phyloP scores from a whole-genome alignment of 1,140 invertebrate species.

The Hyles vespertilio region DNA sequence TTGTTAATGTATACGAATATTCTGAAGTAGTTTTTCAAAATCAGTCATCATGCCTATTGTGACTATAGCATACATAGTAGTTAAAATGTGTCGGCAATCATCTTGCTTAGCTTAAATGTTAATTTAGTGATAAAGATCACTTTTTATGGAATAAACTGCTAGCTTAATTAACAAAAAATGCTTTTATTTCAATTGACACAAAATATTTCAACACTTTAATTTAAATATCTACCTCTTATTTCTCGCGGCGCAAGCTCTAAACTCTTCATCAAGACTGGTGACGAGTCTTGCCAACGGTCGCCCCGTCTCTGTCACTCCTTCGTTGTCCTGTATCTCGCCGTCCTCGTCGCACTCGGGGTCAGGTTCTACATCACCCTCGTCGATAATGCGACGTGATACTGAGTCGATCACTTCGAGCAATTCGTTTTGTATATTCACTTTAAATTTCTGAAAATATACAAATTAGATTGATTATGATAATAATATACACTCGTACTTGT shows the following conservation, averaged over 20 bases:
- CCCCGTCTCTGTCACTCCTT: conserved; percentile 34
- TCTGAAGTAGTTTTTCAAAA: too few relatives aligned
- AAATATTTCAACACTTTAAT: not conserved
- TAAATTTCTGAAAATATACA: conserved; percentile 79
- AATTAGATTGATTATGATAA: too few relatives aligned
- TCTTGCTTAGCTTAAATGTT: too few relatives aligned
- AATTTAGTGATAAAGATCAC: too few relatives aligned
- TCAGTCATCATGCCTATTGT: too few relatives aligned
- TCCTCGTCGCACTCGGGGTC: conserved; percentile 42
- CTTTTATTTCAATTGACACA: too few relatives aligned
- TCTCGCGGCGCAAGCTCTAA: conserved; percentile 43
- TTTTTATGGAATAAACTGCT: too few relatives aligned
- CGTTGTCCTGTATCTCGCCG: conserved; percentile 26
- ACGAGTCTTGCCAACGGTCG: conserved; percentile 50
- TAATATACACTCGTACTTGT: too few relatives aligned
- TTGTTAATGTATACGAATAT: too few relatives aligned
- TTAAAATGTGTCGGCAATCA: too few relatives aligned
- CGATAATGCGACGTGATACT: conserved; percentile 85
- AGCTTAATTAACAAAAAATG: too few relatives aligned
- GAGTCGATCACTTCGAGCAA: conserved; percentile 85
- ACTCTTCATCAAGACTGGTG: conserved; percentile 46
- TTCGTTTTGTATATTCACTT: conserved; percentile 88
- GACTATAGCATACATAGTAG: too few relatives aligned
- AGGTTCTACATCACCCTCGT: conserved; percentile 63
- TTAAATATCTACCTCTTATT: conserved; percentile 39